A percentile compares a stretch with the other conserved stretches of the same genome.
These are phyloP conservation scores for Allophyes oxyacanthae DNA, from an alignment of 2,888 invertebrate genomes.

Conservation along the genomic window DNA sequence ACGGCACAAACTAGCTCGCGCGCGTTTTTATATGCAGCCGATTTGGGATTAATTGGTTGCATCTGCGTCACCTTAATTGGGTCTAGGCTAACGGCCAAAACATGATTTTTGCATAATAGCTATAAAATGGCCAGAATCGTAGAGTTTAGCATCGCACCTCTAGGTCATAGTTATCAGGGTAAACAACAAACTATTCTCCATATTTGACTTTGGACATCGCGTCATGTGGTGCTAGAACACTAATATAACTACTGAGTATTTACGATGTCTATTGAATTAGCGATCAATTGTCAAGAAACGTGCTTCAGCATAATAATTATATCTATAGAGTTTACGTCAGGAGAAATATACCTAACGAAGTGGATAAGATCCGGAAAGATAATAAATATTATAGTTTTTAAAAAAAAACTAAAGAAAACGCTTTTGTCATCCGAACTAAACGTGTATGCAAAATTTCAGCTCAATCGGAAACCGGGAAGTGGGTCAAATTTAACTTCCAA, in stretches of 20 bases:
- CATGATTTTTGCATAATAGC: slow-evolving; percentile 5
- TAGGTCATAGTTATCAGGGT: slow-evolving; percentile 22
- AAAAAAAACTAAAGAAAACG: too few species aligned
- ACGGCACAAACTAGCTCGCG: too few species aligned
- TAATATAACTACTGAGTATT: slow-evolving; percentile 39
- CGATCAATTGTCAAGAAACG: slow-evolving; percentile 25
- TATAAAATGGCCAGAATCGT: slow-evolving; percentile 3
- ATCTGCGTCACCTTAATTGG: too few species aligned
- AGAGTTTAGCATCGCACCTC: slow-evolving; percentile 12
- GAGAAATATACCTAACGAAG: not conserved
- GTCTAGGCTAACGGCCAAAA: slow-evolving; percentile 1
- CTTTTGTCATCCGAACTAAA: too few species aligned
- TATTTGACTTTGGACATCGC: slow-evolving; percentile 12
- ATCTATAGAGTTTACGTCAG: not conserved
- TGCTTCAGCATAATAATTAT: slow-evolving; percentile 19
- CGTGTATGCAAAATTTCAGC: too few species aligned
- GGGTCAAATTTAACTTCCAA: too few species aligned
- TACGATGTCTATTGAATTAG: slow-evolving; percentile 22
- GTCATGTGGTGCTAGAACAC: slow-evolving; percentile 25
- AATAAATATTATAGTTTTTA: too few species aligned
- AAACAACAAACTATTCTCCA: slow-evolving; percentile 35
- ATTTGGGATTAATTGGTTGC: too few species aligned
- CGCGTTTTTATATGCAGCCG: too few species aligned
- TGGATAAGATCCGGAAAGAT: not conserved
- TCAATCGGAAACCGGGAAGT: too few species aligned